phyloP scores from a whole-genome alignment of 2,797 vertebrate genomes.

The Chelonia mydas region DNA sequence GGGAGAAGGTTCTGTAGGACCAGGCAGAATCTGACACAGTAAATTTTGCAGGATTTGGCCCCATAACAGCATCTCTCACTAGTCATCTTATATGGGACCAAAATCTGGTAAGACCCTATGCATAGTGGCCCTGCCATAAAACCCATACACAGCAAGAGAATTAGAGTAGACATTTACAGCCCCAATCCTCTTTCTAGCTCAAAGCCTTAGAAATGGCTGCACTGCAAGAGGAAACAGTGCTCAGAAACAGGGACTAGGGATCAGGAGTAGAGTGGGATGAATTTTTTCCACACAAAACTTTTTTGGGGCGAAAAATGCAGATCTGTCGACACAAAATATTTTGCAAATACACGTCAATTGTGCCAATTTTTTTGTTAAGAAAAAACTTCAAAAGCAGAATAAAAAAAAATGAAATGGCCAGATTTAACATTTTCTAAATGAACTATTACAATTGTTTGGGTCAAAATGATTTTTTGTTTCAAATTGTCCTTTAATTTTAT shows the following conservation, averaged over 20 bases:
- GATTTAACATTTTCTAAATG: background rate
- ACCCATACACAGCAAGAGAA: background rate
- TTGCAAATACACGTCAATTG: background rate
- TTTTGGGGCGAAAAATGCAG: background rate
- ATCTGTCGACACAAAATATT: background rate
- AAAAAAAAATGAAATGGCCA: background rate
- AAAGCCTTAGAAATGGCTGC: background rate
- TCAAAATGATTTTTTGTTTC: too few species aligned
- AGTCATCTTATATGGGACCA: background rate
- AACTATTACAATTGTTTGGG: too few species aligned
- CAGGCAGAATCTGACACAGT: background rate
- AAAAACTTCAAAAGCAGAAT: background rate
- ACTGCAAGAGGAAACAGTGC: background rate
- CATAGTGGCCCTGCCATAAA: background rate
- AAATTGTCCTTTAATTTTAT: too few species aligned
- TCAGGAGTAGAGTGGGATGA: background rate
- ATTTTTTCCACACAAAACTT: background rate
- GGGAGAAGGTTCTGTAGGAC: background rate
- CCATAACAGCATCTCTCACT: background rate
- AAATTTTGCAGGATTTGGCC: background rate
- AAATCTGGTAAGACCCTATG: background rate
- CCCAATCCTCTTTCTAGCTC: background rate
- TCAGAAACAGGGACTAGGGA: background rate
- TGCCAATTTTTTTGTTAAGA: background rate
- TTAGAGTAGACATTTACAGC: background rate